Evolutionary conservation across 1,140 invertebrate genomes (phyloP).

Genomic region (Pogonomyrmex barbatus): DNA sequence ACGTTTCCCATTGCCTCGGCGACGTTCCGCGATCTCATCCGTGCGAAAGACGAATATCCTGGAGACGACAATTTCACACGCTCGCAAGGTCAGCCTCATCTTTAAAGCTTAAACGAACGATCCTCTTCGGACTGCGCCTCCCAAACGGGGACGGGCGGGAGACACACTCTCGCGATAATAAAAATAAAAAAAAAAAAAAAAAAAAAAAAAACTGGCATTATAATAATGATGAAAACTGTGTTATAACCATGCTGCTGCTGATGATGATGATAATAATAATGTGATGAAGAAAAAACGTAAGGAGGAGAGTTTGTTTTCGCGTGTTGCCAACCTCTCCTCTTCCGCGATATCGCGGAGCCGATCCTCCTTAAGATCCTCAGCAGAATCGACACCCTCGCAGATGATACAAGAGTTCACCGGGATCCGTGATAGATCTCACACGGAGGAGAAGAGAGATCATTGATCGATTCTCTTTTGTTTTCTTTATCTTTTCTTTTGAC

Average conservation of each 20-base stretch:
- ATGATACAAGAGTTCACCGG: conserved; percentile 19
- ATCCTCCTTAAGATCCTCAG: conserved; percentile 36
- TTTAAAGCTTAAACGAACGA: conserved; percentile 35
- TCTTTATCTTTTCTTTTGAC: neutral
- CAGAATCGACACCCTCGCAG: conserved; percentile 21
- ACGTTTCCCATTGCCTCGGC: conserved; percentile 36
- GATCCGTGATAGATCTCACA: conserved; percentile 7
- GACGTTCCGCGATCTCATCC: conserved; percentile 52
- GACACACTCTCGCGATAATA: conserved; percentile 6
- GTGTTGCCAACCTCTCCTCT: conserved; percentile 41
- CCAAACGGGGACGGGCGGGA: neutral
- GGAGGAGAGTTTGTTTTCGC: conserved; percentile 49
- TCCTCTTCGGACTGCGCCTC: conserved; percentile 46
- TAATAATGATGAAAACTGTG: conserved; percentile 31
- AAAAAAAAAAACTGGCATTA: conserved; percentile 10
- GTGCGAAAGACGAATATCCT: conserved; percentile 41
- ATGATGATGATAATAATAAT: conserved; percentile 53
- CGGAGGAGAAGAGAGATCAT: conserved; percentile 40
- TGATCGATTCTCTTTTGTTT: neutral
- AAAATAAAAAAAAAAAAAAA: neutral
- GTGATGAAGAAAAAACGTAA: conserved; percentile 45
- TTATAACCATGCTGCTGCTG: conserved; percentile 38
- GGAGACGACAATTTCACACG: conserved; percentile 47
- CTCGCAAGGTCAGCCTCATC: conserved; percentile 69
- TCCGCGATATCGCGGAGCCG: conserved; percentile 10